These are phyloP conservation scores for Eilema sororculum DNA, from an alignment of 2,888 invertebrate species.

Conservation along the genomic window DNA sequence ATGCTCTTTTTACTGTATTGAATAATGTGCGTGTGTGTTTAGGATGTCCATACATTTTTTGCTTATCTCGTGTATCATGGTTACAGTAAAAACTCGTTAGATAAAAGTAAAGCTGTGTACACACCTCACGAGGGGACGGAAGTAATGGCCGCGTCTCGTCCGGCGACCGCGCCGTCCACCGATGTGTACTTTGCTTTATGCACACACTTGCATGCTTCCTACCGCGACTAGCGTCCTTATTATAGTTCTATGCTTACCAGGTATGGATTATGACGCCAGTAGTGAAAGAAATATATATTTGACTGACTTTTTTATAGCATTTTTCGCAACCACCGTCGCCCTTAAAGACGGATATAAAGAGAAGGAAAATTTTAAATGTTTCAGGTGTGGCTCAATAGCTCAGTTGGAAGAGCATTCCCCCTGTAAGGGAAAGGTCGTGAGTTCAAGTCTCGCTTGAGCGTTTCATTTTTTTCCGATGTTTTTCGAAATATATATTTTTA, in stretches of 20 bases:
- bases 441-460: too few species aligned
- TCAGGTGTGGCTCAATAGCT: too few species aligned
- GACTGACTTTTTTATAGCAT: too few species aligned
- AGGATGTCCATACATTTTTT: slow-evolving; percentile 9
- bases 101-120: slow-evolving; percentile 45
- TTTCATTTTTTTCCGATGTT: too few species aligned
- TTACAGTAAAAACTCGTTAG: slow-evolving; percentile 42
- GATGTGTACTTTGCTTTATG: slow-evolving; percentile 41
- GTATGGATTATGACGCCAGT: slow-evolving; percentile 15
- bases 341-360: too few species aligned
- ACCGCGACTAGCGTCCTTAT: slow-evolving; percentile 4
- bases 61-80: slow-evolving; percentile 19
- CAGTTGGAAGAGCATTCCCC: too few species aligned
- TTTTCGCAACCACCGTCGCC: too few species aligned
- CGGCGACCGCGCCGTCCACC: slow-evolving; percentile 25
- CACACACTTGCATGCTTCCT: slow-evolving; percentile 42
- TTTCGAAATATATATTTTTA: too few species aligned
- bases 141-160: slow-evolving; percentile 39
- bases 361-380: too few species aligned
- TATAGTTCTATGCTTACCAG: slow-evolving; percentile 25
- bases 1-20: neutral
- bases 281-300: too few species aligned
- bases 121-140: slow-evolving; percentile 39
- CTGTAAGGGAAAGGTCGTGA: too few species aligned
- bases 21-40: neutral